Evolutionary conservation across 2,113 vertebrate species (phyloP).

Genomic region (Chascanopsetta lugubris): DNA sequence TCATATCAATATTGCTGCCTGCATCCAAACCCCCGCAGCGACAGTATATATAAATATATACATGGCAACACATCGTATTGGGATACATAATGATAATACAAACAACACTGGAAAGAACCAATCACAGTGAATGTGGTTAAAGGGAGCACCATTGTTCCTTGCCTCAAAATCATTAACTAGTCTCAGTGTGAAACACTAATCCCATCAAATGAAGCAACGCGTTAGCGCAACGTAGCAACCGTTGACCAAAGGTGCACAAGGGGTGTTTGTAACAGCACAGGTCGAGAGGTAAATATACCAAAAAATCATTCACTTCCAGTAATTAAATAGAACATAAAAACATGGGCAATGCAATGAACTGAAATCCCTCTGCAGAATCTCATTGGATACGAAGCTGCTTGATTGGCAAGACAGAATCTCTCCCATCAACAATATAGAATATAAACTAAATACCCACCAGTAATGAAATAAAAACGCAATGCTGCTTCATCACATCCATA

Average conservation of each 20-base stretch:
- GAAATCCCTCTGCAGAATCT: no score
- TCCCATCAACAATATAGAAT: no score
- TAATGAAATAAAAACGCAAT: background rate
- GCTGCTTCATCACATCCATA: background rate
- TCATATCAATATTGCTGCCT: conserved; percentile 77
- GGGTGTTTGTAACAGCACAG: no score
- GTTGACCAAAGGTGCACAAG: background rate
- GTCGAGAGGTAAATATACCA: no score
- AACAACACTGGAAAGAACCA: conserved; percentile 26
- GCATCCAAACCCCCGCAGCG: conserved; percentile 62
- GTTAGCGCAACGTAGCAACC: background rate
- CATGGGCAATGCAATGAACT: no score
- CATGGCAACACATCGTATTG: background rate
- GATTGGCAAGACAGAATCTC: no score
- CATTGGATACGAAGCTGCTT: no score
- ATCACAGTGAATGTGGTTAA: background rate
- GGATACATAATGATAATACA: conserved; percentile 20
- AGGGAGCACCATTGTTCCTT: conserved; percentile 20
- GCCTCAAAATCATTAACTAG: conserved; percentile 41
- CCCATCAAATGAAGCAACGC: conserved; percentile 12
- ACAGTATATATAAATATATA: conserved; percentile 54
- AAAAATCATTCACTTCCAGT: no score
- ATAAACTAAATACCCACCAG: background rate
- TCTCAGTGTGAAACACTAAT: conserved; percentile 11
- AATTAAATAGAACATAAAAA: no score